Evolutionary conservation across 2,797 vertebrate species (phyloP).

Genomic region (Gymnocypris eckloni): DNA sequence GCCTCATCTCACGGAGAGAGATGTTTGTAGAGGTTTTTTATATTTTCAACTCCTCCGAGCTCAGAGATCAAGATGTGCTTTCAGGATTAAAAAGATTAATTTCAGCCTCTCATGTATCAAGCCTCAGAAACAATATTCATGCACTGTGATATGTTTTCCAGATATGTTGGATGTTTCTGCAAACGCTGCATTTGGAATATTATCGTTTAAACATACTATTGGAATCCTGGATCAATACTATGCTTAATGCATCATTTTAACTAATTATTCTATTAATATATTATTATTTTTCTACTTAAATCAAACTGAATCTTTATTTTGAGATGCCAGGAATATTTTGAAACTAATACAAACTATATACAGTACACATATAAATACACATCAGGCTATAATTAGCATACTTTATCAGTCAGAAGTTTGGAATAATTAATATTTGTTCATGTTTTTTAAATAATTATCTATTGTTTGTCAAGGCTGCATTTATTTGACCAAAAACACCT

Average conservation of each 20-base stretch:
- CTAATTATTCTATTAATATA: not conserved
- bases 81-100: constrained; percentile 80
- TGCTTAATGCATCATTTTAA: not conserved
- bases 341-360: not conserved
- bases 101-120: constrained; percentile 74
- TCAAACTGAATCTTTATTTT: not conserved
- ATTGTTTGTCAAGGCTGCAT: no score
- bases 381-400: not conserved
- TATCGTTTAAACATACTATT: not conserved
- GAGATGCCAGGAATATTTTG: not conserved
- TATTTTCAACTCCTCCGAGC: constrained; percentile 69
- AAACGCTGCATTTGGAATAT: not conserved
- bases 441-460: no score
- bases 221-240: not conserved
- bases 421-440: no score
- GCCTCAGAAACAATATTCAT: constrained; percentile 79
- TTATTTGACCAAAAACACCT: no score
- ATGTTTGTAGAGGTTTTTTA: constrained; percentile 80
- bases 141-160: constrained; percentile 62
- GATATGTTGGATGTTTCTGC: constrained; percentile 24
- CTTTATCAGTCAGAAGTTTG: no score
- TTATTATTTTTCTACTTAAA: not conserved
- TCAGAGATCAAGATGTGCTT: constrained; percentile 81
- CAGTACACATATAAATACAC: not conserved
- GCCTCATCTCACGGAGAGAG: constrained; percentile 91